phyloP scores from a whole-genome alignment of 2,797 vertebrate genomes.

The Myotis daubentonii region DNA sequence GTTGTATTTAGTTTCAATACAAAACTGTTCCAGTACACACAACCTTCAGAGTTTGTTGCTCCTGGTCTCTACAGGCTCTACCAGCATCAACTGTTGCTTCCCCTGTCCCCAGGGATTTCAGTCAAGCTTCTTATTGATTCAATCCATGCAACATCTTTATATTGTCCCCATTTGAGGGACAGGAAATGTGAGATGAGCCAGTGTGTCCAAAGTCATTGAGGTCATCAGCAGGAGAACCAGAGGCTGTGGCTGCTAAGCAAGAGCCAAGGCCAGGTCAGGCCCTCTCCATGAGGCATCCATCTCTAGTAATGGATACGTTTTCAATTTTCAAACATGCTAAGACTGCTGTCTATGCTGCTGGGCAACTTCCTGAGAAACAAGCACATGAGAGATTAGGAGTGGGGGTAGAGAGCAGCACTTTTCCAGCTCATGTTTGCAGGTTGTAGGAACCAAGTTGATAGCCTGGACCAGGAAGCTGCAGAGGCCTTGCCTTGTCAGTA shows the following conservation, averaged over 20 bases:
- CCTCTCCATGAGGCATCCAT: background rate
- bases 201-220: slow-evolving; percentile 28
- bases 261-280: background rate
- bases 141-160: slow-evolving; percentile 47
- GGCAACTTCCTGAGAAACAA: slow-evolving; percentile 50
- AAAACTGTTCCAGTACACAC: slow-evolving; percentile 32
- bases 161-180: slow-evolving; percentile 12
- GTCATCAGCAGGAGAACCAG: slow-evolving; percentile 35
- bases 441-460: background rate
- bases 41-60: slow-evolving; percentile 29
- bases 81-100: background rate
- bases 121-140: slow-evolving; percentile 57
- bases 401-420: background rate
- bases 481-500: background rate
- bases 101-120: background rate
- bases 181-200: slow-evolving; percentile 13
- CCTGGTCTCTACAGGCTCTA: slow-evolving; percentile 17
- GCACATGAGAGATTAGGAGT: background rate
- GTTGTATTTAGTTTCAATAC: slow-evolving; percentile 68
- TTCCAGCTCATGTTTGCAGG: background rate
- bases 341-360: background rate
- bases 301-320: background rate
- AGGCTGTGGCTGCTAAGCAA: background rate
- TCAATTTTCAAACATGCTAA: slow-evolving; percentile 20
- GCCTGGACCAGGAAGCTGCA: background rate